A percentile compares a stretch with the other conserved stretches of the same genome.
Conservation (phyloP, 53 echinoderm and acorn worm genomes). For the Apostichopus leukothele region DNA sequence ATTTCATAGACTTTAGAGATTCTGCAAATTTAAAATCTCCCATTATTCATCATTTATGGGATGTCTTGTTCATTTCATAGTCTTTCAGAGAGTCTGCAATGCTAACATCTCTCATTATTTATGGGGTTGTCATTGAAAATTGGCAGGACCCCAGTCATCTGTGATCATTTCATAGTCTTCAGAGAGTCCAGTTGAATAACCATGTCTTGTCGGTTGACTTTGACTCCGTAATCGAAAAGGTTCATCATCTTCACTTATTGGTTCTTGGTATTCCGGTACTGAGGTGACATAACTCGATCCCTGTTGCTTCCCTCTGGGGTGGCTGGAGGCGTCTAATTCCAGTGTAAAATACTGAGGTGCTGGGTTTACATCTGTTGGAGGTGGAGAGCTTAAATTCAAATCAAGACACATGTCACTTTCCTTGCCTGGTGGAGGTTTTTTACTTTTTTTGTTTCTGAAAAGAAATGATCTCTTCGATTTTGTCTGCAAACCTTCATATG, state of each 20-base stretch:
- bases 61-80: no score
- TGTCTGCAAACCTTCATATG: constrained; percentile 20
- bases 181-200: background rate
- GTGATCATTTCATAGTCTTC: constrained; percentile 17
- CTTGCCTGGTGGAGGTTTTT: background rate
- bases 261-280: constrained; percentile 8
- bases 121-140: no score
- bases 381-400: background rate
- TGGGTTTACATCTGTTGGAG: background rate
- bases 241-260: background rate
- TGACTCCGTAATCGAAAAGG: constrained; percentile 7
- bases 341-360: constrained; percentile 24
- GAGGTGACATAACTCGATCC: background rate
- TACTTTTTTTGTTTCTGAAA: constrained; percentile 12
- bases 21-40: no score
- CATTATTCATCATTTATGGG: no score
- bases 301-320: background rate
- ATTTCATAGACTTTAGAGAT: no score
- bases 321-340: background rate
- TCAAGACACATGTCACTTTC: constrained; percentile 14
- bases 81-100: no score
- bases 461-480: constrained; percentile 21
- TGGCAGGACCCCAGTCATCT: background rate
- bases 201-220: constrained; percentile 15
- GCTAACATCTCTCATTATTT: no score